Evolutionary conservation across 2,888 invertebrate species (phyloP).

Genomic region (Caradrina kadenii): DNA sequence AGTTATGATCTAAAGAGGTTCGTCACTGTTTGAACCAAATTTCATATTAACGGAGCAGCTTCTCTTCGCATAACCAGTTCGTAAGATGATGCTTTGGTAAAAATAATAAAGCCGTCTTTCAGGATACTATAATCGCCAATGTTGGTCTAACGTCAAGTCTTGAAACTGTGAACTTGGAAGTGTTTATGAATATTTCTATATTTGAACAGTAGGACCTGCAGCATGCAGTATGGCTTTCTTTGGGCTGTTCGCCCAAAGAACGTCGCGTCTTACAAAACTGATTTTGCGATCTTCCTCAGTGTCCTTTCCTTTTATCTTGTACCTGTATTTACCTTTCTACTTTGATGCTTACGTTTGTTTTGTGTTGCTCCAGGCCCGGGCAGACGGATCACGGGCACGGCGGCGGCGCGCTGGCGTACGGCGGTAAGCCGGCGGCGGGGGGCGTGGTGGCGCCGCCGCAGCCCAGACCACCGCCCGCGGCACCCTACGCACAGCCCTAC

Average conservation of each 20-base stretch:
- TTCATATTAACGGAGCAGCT: background rate
- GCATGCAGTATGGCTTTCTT: too few relatives aligned
- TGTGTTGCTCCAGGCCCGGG: constrained; percentile 81
- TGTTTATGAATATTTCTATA: background rate
- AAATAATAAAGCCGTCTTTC: background rate
- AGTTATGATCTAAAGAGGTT: background rate
- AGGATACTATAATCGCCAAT: background rate
- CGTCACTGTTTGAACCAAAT: background rate
- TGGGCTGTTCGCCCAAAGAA: too few relatives aligned
- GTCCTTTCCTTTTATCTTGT: background rate
- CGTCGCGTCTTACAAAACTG: too few relatives aligned
- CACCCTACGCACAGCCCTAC: constrained; percentile 84
- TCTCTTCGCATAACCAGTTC: background rate
- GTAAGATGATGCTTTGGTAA: background rate
- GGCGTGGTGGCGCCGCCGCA: constrained; percentile 81
- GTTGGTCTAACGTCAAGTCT: too few relatives aligned
- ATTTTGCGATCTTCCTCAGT: too few relatives aligned
- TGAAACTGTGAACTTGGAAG: background rate
- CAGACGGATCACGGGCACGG: constrained; percentile 87
- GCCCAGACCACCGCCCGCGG: constrained; percentile 84
- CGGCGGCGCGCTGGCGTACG: constrained; percentile 87
- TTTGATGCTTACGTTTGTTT: constrained; percentile 18
- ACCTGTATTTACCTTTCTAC: background rate
- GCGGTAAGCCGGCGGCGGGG: constrained; percentile 84
- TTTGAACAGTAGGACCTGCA: background rate